Conservation (phyloP, 2,888 invertebrate species). For the Lacanobia oleracea region DNA sequence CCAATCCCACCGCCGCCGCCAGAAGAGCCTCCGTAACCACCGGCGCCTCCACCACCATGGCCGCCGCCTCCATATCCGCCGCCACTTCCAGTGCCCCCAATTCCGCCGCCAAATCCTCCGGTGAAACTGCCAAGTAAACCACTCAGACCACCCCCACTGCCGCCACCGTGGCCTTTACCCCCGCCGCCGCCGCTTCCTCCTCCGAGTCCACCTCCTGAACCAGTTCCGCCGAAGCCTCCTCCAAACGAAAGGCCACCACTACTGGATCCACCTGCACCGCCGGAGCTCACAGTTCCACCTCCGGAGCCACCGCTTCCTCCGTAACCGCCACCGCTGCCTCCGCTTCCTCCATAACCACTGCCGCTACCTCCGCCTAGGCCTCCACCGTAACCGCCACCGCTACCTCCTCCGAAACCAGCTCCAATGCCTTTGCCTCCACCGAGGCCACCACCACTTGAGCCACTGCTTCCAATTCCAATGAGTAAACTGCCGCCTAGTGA, state of each 20-base stretch:
- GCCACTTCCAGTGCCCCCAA: slow-evolving; percentile 26
- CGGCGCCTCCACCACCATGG: slow-evolving; percentile 31
- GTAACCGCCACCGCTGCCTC: slow-evolving; percentile 52
- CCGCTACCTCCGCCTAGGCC: slow-evolving; percentile 66
- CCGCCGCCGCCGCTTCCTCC: slow-evolving; percentile 21
- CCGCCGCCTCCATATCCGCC: slow-evolving; percentile 12
- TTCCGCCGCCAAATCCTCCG: slow-evolving; percentile 35
- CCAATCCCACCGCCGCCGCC: slow-evolving; percentile 28
- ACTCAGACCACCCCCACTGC: slow-evolving; percentile 36
- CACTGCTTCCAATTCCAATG: slow-evolving; percentile 63
- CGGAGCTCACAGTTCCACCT: slow-evolving; percentile 33
- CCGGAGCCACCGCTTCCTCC: slow-evolving; percentile 46
- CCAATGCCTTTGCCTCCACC: slow-evolving; percentile 4
- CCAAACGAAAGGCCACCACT: slow-evolving; percentile 42
- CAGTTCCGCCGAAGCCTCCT: slow-evolving; percentile 45
- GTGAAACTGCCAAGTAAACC: slow-evolving; percentile 18
- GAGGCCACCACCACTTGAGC: slow-evolving; percentile 11
- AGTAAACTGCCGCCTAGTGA: slow-evolving; percentile 44
- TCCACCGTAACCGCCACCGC: slow-evolving; percentile 74
- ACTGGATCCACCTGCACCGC: slow-evolving; percentile 39
- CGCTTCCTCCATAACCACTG: slow-evolving; percentile 73
- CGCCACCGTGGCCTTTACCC: slow-evolving; percentile 45
- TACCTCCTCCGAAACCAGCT: slow-evolving; percentile 64
- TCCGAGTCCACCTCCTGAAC: slow-evolving; percentile 48
- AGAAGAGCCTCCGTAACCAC: slow-evolving; percentile 25